Evolutionary conservation across 2,113 vertebrate species (phyloP).

Genomic region (Willisornis vidua): DNA sequence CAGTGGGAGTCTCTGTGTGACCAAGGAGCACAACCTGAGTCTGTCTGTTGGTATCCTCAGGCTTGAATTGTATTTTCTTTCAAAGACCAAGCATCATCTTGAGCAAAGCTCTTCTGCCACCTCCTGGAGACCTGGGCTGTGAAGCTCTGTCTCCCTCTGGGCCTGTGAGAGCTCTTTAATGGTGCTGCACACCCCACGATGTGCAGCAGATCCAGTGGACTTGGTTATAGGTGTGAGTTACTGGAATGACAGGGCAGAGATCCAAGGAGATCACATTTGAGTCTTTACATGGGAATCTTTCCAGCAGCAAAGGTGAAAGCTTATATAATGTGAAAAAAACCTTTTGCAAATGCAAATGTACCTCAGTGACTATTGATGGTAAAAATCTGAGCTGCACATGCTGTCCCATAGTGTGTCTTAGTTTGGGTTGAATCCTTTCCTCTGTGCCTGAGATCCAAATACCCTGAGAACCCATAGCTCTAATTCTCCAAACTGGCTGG

Average conservation of each 20-base stretch:
- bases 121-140: slow-evolving; percentile 19
- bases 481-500: background rate
- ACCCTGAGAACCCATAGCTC: background rate
- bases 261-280: background rate
- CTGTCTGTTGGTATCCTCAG: background rate
- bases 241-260: background rate
- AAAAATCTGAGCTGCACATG: background rate
- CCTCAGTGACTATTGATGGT: background rate
- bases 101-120: slow-evolving; percentile 54
- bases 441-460: background rate
- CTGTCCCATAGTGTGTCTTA: background rate
- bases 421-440: background rate
- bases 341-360: background rate
- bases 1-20: background rate
- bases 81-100: background rate
- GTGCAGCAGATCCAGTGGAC: background rate
- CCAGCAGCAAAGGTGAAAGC: background rate
- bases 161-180: background rate
- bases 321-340: background rate
- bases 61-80: background rate
- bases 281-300: background rate
- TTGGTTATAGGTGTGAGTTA: background rate
- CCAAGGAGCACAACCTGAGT: background rate
- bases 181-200: background rate
- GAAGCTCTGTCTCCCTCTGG: background rate